A percentile compares a stretch with the other conserved stretches of the same genome.
phyloP scores from a whole-genome alignment of 2,888 invertebrate species.

The Cheilosia impressa region DNA sequence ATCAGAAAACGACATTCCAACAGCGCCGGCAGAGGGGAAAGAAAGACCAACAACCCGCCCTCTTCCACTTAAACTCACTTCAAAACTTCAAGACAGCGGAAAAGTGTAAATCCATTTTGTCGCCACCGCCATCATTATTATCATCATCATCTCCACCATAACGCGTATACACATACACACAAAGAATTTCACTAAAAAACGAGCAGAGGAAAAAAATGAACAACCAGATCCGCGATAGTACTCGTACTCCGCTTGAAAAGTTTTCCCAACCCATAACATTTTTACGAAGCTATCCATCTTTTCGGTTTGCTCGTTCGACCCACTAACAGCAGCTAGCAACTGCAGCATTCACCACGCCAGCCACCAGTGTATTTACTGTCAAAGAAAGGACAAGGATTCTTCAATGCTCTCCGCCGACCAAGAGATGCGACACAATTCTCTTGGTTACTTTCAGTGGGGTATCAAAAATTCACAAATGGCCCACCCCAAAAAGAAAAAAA shows the following conservation, averaged over 20 bases:
- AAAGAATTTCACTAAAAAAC: constrained; percentile 7
- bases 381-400: constrained; percentile 20
- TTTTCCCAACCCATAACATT: constrained; percentile 14
- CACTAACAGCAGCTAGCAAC: constrained; percentile 10
- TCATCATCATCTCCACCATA: constrained; percentile 20
- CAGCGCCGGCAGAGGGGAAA: no score
- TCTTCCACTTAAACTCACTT: constrained; percentile 22
- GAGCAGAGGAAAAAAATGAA: neutral
- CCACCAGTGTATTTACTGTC: constrained; percentile 35
- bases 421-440: constrained; percentile 62
- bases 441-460: constrained; percentile 45
- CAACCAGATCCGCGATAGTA: constrained; percentile 13
- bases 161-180: constrained; percentile 11
- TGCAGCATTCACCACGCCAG: neutral
- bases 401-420: constrained; percentile 15
- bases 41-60: constrained; percentile 1
- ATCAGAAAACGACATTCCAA: no score
- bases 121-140: constrained; percentile 37
- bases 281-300: constrained; percentile 31
- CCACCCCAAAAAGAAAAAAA: constrained; percentile 10
- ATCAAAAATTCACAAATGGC: constrained; percentile 47
- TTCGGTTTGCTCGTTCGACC: constrained; percentile 20
- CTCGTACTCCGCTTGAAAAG: constrained; percentile 22
- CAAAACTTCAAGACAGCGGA: constrained; percentile 26
- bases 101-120: constrained; percentile 55